Base-by-base conservation (phyloP, 2,797 vertebrate genomes). In the Cheirogaleus major region DNA sequence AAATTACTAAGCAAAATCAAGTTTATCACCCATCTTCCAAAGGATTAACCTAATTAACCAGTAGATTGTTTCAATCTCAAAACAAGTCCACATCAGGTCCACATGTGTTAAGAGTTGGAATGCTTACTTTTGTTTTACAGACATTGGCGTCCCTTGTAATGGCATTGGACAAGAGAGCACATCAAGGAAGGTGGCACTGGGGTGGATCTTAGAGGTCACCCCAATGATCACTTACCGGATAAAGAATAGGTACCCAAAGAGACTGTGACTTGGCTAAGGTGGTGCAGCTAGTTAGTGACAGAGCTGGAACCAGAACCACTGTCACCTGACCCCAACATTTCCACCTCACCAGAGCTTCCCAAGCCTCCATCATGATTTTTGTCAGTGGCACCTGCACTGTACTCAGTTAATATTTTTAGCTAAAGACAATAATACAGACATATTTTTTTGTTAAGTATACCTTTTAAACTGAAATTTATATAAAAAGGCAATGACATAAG, bases 391-490 rank as follows among this genome's bases (percentile, higher is more conserved):
- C 32, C 70, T 55, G 80, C 18, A 23, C 15, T 80, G 20, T 23
- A 57, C 35, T 86, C 84, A 73, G 35, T 48, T 48, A 59, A 59
- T 27, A 59, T 59, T 59, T 59, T 59, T 59, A 59, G 57, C 57
- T 27, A 59, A 59, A 59, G 10, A 59, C 57, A 27, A 27, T 59
- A 27, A 12, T 59, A 59, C 25, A 59, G 57, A 27, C 57, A 55
- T 73, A 50, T 45, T 63, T 35, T 35, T 92, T 86, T 90, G 80
- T 94, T 82, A 94, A 96, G 80, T 41, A 32, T 25, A 41, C 41
- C 79, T 92, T 85, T 89, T 93, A 93, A 94, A 35, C 35, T 89
- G 70, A 69, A 93, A 78, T 65, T 22, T 75, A 67, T 95, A 0
- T 65, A 55, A 93, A 76, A 93, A 91, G 18, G 59, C 82, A 92